phyloP scores from a whole-genome alignment of 2,797 vertebrate genomes.

The Microctenopoma stevenorrisi region DNA sequence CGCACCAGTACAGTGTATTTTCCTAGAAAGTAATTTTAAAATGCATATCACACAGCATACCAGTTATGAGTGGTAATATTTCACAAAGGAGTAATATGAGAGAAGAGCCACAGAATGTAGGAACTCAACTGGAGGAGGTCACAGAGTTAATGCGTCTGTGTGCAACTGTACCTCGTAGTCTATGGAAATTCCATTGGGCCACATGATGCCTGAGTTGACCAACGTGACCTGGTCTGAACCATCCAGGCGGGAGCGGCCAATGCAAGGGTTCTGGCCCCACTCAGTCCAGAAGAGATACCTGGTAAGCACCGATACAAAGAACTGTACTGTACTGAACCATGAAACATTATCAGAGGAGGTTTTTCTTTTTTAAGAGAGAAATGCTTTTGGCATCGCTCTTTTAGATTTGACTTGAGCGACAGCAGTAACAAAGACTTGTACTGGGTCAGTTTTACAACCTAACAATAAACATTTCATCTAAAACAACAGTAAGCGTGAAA shows the following conservation, averaged over 20 bases:
- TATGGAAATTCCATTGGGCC: conserved; percentile 98
- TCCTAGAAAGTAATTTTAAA: conserved; percentile 93
- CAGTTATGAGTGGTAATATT: conserved; percentile 52
- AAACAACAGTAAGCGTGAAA: neutral
- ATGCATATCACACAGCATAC: conserved; percentile 78
- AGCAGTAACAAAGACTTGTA: neutral
- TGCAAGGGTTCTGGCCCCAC: conserved; percentile 96
- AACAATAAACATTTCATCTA: neutral
- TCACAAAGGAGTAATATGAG: conserved; percentile 70
- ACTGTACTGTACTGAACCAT: neutral
- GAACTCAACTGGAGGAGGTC: conserved; percentile 8
- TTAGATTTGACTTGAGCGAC: neutral
- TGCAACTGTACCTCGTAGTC: conserved; percentile 91
- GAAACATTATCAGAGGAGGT: neutral
- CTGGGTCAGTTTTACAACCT: neutral
- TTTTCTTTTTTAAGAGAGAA: too few species aligned
- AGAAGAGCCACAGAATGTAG: conserved; percentile 14
- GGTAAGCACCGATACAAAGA: conserved; percentile 11
- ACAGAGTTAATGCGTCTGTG: conserved; percentile 4
- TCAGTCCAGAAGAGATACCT: conserved; percentile 99
- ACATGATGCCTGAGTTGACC: conserved; percentile 92
- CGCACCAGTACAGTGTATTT: conserved; percentile 99
- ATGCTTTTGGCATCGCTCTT: neutral
- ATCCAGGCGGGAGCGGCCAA: conserved; percentile 93
- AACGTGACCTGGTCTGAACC: conserved; percentile 95